Evolutionary conservation across 2,888 invertebrate species (phyloP).

Genomic region (Catocala fraxini): DNA sequence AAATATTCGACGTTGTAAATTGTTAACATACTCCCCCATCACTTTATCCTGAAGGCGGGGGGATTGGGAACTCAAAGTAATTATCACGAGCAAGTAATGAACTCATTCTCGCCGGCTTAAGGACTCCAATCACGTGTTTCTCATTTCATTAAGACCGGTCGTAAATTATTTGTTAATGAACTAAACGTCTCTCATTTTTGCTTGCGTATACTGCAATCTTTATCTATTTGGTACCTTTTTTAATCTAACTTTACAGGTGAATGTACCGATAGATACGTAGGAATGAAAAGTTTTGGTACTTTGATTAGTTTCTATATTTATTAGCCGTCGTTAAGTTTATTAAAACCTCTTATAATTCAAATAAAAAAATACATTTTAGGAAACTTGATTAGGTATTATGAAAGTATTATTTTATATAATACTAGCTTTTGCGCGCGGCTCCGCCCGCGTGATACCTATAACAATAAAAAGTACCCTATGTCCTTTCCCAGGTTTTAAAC

Average conservation of each 20-base stretch:
- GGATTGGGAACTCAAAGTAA: conserved; percentile 30
- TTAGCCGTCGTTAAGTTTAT: no score
- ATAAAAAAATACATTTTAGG: no score
- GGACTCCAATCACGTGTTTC: conserved; percentile 45
- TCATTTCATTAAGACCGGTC: conserved; percentile 41
- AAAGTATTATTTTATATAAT: no score
- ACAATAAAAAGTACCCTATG: no score
- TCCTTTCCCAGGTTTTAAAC: no score
- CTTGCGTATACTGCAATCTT: no score
- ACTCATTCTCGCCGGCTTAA: conserved; percentile 33
- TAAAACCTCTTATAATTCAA: no score
- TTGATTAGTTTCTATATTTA: no score
- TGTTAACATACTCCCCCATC: neutral
- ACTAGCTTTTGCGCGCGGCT: no score
- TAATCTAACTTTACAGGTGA: conserved; percentile 6
- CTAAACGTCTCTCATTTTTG: conserved; percentile 10
- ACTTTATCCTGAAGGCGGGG: neutral
- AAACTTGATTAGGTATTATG: no score
- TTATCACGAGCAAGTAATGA: conserved; percentile 42
- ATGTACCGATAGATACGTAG: neutral
- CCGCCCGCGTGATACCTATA: no score
- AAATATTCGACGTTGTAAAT: neutral
- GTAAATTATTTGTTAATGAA: conserved; percentile 51
- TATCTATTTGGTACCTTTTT: neutral
- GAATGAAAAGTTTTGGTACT: no score